Conservation (phyloP, 2,888 invertebrate species). For the Lagria hirta region DNA sequence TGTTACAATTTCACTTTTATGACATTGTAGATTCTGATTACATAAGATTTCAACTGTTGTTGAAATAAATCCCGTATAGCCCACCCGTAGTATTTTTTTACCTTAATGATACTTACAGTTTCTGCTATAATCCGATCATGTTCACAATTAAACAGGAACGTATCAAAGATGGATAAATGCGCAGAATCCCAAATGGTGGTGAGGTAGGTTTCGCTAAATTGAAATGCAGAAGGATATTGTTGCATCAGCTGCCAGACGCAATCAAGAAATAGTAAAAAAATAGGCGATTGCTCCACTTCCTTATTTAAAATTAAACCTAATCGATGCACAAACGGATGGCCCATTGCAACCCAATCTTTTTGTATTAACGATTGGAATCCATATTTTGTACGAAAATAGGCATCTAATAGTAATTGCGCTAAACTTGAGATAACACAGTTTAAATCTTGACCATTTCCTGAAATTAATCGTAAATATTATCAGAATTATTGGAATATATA, state of each 20-base stretch:
- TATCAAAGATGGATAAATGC: slow-evolving; percentile 86
- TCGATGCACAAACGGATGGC: slow-evolving; percentile 71
- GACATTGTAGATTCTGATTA: too few species aligned
- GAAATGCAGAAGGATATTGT: slow-evolving; percentile 87
- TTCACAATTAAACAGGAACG: slow-evolving; percentile 88
- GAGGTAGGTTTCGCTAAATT: slow-evolving; percentile 90
- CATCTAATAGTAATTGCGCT: slow-evolving; percentile 84
- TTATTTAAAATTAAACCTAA: slow-evolving; percentile 68
- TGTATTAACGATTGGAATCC: slow-evolving; percentile 91
- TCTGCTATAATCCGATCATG: slow-evolving; percentile 71
- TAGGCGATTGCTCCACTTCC: slow-evolving; percentile 72
- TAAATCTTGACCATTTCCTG: slow-evolving; percentile 85
- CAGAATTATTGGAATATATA: not conserved
- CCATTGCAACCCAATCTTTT: slow-evolving; percentile 92
- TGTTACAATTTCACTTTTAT: too few species aligned
- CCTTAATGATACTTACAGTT: slow-evolving; percentile 57
- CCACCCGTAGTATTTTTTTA: too few species aligned
- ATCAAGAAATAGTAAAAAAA: slow-evolving; percentile 90
- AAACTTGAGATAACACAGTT: slow-evolving; percentile 85
- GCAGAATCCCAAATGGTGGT: slow-evolving; percentile 90
- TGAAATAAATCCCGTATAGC: too few species aligned
- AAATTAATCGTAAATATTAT: too few species aligned
- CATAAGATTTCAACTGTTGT: too few species aligned
- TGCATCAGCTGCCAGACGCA: slow-evolving; percentile 89
- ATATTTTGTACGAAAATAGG: slow-evolving; percentile 74